phyloP scores from a whole-genome alignment of 2,113 vertebrate species.

The Aplodontia rufa region DNA sequence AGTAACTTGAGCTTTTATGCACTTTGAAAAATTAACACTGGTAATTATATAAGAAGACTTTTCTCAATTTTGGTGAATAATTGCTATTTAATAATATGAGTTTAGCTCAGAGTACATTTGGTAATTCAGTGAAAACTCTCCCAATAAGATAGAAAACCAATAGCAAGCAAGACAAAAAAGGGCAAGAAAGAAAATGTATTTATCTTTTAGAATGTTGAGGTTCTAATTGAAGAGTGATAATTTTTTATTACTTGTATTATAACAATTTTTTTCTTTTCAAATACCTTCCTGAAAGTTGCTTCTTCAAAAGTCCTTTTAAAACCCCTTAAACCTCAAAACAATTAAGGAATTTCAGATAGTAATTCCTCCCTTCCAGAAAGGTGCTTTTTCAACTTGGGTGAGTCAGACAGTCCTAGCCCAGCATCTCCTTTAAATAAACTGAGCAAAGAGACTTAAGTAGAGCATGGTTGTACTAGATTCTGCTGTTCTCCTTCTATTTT shows the following conservation, averaged over 20 bases:
- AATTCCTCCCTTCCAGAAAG: slow-evolving; percentile 48
- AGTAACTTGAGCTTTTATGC: neutral
- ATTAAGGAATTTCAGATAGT: slow-evolving; percentile 56
- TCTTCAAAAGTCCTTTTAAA: slow-evolving; percentile 61
- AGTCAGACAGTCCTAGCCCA: neutral
- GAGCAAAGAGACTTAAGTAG: slow-evolving; percentile 18
- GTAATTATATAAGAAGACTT: neutral
- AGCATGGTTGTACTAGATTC: neutral
- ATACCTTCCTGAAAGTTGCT: slow-evolving; percentile 28
- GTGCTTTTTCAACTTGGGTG: neutral
- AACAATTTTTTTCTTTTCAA: neutral
- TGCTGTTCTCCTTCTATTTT: neutral
- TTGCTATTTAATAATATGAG: neutral
- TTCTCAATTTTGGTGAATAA: neutral
- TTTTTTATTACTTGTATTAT: neutral
- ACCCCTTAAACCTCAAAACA: slow-evolving; percentile 52
- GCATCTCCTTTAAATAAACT: neutral
- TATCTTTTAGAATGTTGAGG: neutral
- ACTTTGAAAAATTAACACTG: neutral
- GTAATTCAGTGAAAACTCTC: neutral
- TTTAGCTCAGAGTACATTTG: neutral
- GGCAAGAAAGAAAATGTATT: neutral
- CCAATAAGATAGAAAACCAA: neutral
- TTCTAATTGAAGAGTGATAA: neutral
- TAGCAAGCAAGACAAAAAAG: no score